Evolutionary conservation across 53 echinoderm and acorn worm genomes (phyloP), one percentile per base, ranked within the genome.

Genomic region (Stichopus horrens): DNA sequence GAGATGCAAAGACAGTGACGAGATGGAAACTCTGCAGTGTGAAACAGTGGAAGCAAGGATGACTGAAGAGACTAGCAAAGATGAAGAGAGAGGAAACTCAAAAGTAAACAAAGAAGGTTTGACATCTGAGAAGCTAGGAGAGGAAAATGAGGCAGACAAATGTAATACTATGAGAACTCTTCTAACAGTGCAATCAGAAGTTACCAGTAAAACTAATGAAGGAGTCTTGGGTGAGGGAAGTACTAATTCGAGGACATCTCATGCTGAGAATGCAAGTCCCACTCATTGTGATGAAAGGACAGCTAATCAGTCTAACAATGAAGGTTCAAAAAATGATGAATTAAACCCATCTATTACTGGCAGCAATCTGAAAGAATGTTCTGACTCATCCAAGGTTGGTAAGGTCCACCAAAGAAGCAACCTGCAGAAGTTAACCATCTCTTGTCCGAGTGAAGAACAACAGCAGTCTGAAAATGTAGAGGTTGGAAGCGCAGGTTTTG

Each of bases 41-140:
- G 79, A 18, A 79, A 54, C 53, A 54, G 79, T 18, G 77, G 5
- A 52, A 52, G n/a, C 53, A 53, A 77, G 13, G 57, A 9, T 56
- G 56, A 57, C 56, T 56, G 18, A 8, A 56, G 58, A 81, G 56
- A 58, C 0, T 20, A 71, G 19, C 16, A 18, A 71, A 20, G 6
- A 71, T 7, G 58, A 81, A 81, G 81, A 81, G 6, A 20, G 55
- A 81, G 75, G 52, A 75, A 75, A 75, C 57, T 52, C n/a, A 71
- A 18, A 1, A 18, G 81, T 54, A 16, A n/a, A 21, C 20, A 6
- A n/a, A 59, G 59, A 11, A 59, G 59, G 59, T 59, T 59, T 59
- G 11, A 8, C 59, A 9, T 11, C 59, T 59, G 59, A 59, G 59
- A 59, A 11, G 8, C 11, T 59, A 9, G 8, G 8, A 59, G 59